These are phyloP conservation scores for Catocala nupta DNA, from an alignment of 2,888 invertebrate species.

Conservation along the genomic window DNA sequence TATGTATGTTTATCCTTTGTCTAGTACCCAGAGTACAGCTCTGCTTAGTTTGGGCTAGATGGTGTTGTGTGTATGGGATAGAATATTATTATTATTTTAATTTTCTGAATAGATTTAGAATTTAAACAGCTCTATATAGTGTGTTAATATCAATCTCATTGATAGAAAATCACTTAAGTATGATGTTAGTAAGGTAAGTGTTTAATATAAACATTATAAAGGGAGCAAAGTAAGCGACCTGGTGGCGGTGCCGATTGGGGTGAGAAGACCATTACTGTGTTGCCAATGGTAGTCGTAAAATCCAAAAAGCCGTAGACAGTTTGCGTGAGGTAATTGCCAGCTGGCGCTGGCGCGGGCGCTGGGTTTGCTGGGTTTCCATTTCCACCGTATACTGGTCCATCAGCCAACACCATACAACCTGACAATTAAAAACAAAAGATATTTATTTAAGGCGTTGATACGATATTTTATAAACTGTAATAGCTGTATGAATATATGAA, in stretches of 20 bases:
- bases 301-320: constrained; percentile 97
- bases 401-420: constrained; percentile 47
- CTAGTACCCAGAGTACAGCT: too few species aligned
- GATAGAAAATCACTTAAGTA: too few species aligned
- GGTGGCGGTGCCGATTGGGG: constrained; percentile 93
- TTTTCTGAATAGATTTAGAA: too few species aligned
- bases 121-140: too few species aligned
- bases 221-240: constrained; percentile 75
- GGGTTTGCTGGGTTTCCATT: constrained; percentile 47
- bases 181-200: too few species aligned
- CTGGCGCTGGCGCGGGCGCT: constrained; percentile 54
- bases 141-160: too few species aligned
- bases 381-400: constrained; percentile 50
- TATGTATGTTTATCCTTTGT: too few species aligned
- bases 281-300: constrained; percentile 97
- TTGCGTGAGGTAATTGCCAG: constrained; percentile 90
- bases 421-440: constrained; percentile 21
- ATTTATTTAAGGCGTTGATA: neutral
- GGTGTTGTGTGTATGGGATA: too few species aligned
- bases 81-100: too few species aligned
- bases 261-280: constrained; percentile 97
- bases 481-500: too few species aligned
- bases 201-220: neutral
- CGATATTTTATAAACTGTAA: too few species aligned
- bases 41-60: too few species aligned